Evolutionary conservation across 2,888 invertebrate species (phyloP).

Genomic region (Nemotelus nigrinus): DNA sequence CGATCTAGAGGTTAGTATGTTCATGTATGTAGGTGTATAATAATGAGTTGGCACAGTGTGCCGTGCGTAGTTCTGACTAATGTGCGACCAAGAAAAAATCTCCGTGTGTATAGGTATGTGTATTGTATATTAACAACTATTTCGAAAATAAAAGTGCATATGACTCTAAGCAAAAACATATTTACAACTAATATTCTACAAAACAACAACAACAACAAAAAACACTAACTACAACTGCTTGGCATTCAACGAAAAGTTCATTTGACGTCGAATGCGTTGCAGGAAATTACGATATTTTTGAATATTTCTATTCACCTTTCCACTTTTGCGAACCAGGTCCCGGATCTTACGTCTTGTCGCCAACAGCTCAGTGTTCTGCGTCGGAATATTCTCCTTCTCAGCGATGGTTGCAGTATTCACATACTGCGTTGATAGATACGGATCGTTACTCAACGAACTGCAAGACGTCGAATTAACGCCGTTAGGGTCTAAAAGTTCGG

Average conservation of each 20-base stretch:
- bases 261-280: slow-evolving; percentile 45
- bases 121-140: slow-evolving; percentile 27
- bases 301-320: slow-evolving; percentile 50
- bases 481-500: slow-evolving; percentile 18
- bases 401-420: slow-evolving; percentile 6
- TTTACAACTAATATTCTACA: not conserved
- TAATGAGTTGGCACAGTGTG: no score
- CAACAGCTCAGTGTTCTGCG: slow-evolving; percentile 45
- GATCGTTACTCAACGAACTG: slow-evolving; percentile 38
- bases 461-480: slow-evolving; percentile 31
- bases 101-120: not conserved
- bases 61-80: no score
- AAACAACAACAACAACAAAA: slow-evolving; percentile 11
- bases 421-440: slow-evolving; percentile 15
- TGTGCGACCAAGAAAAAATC: no score
- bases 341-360: slow-evolving; percentile 48
- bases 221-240: slow-evolving; percentile 11
- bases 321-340: slow-evolving; percentile 44
- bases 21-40: no score
- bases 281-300: slow-evolving; percentile 50
- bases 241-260: slow-evolving; percentile 40
- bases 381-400: slow-evolving; percentile 42
- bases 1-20: no score
- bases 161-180: not conserved
- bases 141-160: not conserved